Percentiles rank a stretch among this genome's conserved stretches.
Evolutionary conservation across 2,113 vertebrate species (phyloP).

Genomic region (Seriola dumerili): DNA sequence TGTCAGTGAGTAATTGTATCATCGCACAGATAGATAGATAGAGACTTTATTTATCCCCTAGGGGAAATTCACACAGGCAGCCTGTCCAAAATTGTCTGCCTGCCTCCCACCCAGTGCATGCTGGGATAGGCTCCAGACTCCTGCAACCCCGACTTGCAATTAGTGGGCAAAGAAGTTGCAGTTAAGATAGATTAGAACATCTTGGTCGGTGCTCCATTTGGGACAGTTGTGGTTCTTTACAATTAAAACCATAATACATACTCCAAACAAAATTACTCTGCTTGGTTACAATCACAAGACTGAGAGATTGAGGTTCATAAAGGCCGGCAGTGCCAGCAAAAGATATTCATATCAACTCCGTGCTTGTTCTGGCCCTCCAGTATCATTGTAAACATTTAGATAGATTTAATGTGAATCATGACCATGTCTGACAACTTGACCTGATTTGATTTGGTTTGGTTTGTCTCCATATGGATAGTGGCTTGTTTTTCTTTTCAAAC

Average conservation of each 20-base stretch:
- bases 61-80: neutral
- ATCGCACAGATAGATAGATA: neutral
- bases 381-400: conserved; percentile 4
- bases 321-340: neutral
- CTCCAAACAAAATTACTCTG: neutral
- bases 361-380: conserved; percentile 1
- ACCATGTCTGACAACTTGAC: neutral
- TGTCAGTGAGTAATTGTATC: neutral
- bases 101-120: neutral
- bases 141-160: neutral
- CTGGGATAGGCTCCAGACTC: neutral
- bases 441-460: neutral
- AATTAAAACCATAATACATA: neutral
- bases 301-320: conserved; percentile 2
- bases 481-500: neutral
- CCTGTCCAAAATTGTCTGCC: conserved; percentile 4
- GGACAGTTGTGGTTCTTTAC: neutral
- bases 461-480: neutral
- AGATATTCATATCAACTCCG: neutral
- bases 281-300: neutral
- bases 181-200: neutral
- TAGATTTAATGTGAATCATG: conserved; percentile 13
- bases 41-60: too few species aligned
- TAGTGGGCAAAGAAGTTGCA: neutral
- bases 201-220: too few species aligned